phyloP scores from a whole-genome alignment of 1,140 invertebrate genomes.

The Apis cerana region DNA sequence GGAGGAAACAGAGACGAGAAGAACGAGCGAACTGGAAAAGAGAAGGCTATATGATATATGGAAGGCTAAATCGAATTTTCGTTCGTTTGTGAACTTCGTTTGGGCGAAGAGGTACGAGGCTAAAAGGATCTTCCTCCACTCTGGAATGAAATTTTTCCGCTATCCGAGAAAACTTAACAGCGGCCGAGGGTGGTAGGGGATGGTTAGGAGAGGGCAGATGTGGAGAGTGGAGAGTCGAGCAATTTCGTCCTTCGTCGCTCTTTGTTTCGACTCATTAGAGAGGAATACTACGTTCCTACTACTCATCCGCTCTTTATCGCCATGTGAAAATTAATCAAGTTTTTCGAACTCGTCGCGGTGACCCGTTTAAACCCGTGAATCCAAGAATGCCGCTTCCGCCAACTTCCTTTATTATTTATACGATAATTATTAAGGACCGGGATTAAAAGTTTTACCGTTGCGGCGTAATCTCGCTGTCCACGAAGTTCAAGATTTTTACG shows the following conservation, averaged over 20 bases:
- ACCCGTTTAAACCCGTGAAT: constrained; percentile 16
- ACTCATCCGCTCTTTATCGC: constrained; percentile 21
- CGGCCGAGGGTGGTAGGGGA: background rate
- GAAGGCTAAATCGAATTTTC: constrained; percentile 77
- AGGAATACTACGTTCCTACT: background rate
- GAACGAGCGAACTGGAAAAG: constrained; percentile 30
- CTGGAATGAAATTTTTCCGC: constrained; percentile 64
- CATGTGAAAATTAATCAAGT: constrained; percentile 47
- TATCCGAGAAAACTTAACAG: constrained; percentile 61
- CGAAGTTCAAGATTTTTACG: constrained; percentile 27
- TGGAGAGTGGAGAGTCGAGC: background rate
- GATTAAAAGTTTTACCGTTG: constrained; percentile 41
- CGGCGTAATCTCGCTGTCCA: constrained; percentile 26
- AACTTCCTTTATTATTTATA: constrained; percentile 40
- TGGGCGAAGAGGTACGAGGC: constrained; percentile 58
- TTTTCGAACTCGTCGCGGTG: background rate
- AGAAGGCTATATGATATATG: constrained; percentile 74
- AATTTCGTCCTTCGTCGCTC: constrained; percentile 8
- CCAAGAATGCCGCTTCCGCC: constrained; percentile 7
- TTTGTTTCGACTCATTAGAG: constrained; percentile 13
- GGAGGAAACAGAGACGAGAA: constrained; percentile 19
- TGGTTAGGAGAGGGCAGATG: background rate
- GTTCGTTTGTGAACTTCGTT: constrained; percentile 78
- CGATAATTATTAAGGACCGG: constrained; percentile 39
- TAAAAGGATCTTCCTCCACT: constrained; percentile 64